These are phyloP conservation scores for Rhinatrema bivittatum DNA, from an alignment of 2,797 vertebrate species.

Conservation along the genomic window DNA sequence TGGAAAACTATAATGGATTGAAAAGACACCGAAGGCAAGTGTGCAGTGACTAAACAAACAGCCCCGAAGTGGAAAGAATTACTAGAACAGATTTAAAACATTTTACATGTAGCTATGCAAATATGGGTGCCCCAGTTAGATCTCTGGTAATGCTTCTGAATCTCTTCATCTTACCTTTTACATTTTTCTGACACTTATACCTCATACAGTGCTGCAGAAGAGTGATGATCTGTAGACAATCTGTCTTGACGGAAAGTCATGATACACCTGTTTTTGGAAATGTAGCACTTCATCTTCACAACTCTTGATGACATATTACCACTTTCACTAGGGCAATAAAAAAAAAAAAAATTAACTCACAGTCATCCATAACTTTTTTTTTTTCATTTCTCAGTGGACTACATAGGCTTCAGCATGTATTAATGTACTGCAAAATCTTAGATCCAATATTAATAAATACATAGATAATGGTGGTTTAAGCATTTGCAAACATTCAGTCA, in stretches of 20 bases:
- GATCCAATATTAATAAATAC: neutral
- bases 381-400: too few relatives aligned
- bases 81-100: neutral
- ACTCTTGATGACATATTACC: neutral
- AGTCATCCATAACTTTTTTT: neutral
- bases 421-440: neutral
- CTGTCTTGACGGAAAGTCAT: neutral
- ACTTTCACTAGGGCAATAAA: neutral
- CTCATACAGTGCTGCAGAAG: neutral
- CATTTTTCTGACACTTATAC: neutral
- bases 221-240: neutral
- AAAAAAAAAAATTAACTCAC: neutral
- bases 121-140: neutral
- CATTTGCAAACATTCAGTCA: neutral
- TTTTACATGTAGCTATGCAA: neutral
- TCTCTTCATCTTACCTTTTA: neutral
- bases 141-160: neutral
- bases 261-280: conserved; percentile 7
- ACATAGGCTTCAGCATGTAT: too few relatives aligned
- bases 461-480: neutral
- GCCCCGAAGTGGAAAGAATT: neutral
- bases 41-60: neutral
- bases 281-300: neutral
- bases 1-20: too few relatives aligned
- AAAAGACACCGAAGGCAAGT: too few relatives aligned